These are phyloP conservation scores for Benitochromis conjunctus DNA, from an alignment of 2,113 vertebrate species.

Conservation along the genomic window DNA sequence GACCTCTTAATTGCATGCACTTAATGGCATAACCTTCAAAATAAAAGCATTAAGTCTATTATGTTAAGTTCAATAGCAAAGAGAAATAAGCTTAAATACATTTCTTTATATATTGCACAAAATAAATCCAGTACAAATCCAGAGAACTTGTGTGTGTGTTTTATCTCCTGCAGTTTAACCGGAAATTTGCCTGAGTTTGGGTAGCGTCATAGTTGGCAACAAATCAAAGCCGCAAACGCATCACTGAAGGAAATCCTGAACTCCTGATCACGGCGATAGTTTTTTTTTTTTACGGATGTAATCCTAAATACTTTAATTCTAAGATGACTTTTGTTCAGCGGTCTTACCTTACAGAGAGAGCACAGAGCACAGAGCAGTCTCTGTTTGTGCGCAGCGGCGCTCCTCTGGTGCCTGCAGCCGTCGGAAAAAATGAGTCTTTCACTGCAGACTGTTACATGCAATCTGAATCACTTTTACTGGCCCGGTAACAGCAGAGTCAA, in stretches of 20 bases:
- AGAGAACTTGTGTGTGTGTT: background rate
- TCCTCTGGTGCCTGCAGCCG: conserved; percentile 45
- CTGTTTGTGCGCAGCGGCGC: background rate
- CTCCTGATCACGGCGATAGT: background rate
- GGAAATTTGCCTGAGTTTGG: background rate
- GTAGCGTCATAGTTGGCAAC: background rate
- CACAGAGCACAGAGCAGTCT: background rate
- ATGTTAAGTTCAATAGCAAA: background rate
- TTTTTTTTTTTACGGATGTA: background rate
- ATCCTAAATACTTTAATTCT: background rate
- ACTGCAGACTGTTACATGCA: conserved; percentile 19
- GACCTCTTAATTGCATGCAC: background rate
- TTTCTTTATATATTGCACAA: background rate
- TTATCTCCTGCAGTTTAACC: background rate
- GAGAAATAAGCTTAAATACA: background rate
- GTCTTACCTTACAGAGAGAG: conserved; percentile 53
- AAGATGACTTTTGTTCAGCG: background rate
- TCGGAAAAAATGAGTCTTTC: conserved; percentile 75
- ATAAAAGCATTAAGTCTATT: background rate
- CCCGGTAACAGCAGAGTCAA: background rate
- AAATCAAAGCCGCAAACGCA: background rate
- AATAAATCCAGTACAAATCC: background rate
- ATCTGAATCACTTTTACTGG: conserved; percentile 31
- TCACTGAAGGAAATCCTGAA: background rate
- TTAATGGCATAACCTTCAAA: background rate